Percentiles rank a stretch among this genome's conserved stretches.
These are phyloP conservation scores for Xyrichtys novacula DNA, from an alignment of 2,797 vertebrate species.

Conservation along the genomic window DNA sequence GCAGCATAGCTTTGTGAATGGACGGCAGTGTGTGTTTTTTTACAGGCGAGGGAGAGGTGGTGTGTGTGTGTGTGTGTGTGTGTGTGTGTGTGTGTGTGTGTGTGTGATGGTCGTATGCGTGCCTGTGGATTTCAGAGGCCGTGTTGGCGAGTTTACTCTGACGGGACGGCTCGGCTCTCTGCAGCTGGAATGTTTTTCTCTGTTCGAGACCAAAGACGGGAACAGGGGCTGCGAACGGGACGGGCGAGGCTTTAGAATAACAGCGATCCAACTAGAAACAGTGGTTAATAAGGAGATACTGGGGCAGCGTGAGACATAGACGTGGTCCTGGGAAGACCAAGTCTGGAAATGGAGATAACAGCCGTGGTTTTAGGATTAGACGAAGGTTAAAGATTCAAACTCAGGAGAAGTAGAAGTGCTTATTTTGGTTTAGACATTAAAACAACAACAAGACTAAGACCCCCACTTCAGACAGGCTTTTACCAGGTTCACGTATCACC, in stretches of 20 bases:
- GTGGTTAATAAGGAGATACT: conserved; percentile 13
- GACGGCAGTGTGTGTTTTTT: conserved; percentile 79
- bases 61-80: conserved; percentile 69
- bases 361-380: too few species aligned
- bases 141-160: conserved; percentile 7
- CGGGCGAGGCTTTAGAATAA: conserved; percentile 34
- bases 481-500: background rate
- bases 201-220: conserved; percentile 19
- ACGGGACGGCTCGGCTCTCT: conserved; percentile 14
- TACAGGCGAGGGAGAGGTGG: conserved; percentile 55
- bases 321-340: background rate
- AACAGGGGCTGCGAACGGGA: conserved; percentile 40
- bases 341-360: conserved; percentile 4
- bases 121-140: conserved; percentile 23
- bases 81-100: conserved; percentile 21
- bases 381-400: too few species aligned
- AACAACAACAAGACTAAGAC: too few species aligned
- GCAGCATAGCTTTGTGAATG: conserved; percentile 75
- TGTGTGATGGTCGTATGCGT: conserved; percentile 18
- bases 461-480: background rate
- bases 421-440: background rate
- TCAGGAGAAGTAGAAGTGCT: too few species aligned
- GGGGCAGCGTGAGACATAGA: background rate
- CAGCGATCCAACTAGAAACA: conserved; percentile 11
- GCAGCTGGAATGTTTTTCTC: conserved; percentile 54